phyloP scores from a whole-genome alignment of 2,797 vertebrate species.

The Percopsis omiscomaycus region DNA sequence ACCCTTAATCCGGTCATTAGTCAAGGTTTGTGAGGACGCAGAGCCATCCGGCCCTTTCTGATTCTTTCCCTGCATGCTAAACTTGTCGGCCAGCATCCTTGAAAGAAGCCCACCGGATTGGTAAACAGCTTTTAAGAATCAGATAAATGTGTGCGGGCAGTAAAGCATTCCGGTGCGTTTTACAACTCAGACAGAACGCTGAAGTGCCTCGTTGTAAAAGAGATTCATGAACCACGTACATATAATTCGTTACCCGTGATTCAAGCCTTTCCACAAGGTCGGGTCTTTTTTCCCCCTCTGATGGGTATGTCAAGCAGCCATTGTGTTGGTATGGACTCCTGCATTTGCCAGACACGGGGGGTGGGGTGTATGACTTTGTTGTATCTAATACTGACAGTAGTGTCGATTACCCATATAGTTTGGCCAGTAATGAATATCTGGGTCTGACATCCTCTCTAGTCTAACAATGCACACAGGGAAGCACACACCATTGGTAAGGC shows the following conservation, averaged over 20 bases:
- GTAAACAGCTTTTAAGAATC: constrained; percentile 16
- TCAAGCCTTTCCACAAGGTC: constrained; percentile 32
- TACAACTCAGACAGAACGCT: constrained; percentile 10
- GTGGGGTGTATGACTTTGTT: not conserved
- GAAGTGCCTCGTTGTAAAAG: constrained; percentile 27
- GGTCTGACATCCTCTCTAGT: not conserved
- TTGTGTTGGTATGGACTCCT: not conserved
- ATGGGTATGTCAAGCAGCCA: constrained; percentile 1
- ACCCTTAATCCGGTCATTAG: constrained; percentile 63
- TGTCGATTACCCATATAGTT: not conserved
- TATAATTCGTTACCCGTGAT: constrained; percentile 22
- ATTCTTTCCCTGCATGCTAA: constrained; percentile 44
- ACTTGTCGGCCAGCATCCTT: constrained; percentile 37
- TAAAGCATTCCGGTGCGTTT: constrained; percentile 13
- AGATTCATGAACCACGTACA: constrained; percentile 19
- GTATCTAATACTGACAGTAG: not conserved
- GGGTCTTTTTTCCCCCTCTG: constrained; percentile 1
- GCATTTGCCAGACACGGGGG: not conserved
- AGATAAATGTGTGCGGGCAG: constrained; percentile 8
- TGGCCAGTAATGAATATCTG: constrained; percentile 4
- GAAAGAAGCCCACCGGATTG: constrained; percentile 21
- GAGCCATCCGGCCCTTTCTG: constrained; percentile 27
- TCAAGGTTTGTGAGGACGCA: constrained; percentile 53
- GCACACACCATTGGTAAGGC: not conserved
- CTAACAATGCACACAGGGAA: not conserved